Base-by-base conservation (phyloP, 2,888 invertebrate genomes). In the Pachycephus smyrnensis region DNA sequence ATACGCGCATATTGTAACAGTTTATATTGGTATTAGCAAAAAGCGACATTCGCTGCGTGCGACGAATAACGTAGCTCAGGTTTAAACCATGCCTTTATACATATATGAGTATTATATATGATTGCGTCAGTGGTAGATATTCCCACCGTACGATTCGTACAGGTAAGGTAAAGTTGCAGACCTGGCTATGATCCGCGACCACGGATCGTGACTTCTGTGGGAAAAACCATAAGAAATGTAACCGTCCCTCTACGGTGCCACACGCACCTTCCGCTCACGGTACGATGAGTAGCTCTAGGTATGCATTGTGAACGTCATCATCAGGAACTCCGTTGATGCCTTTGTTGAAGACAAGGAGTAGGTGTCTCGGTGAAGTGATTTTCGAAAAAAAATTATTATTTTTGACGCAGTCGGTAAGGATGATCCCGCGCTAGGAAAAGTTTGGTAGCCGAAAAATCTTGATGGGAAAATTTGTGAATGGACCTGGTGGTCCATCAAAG, bases 151-250 rank as follows among this genome's bases (percentile, higher is more conserved):
- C 89, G 88, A 89, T 90, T 90, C 87, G 87, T 87, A 80, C 77
- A 83, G 80, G 84, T 84, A 84, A 55, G 55, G 55, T 55, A 55
- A 40, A 55, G 55, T 82, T 83, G 83, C 82, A 84, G 86, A 86
- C 85, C 85, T 86, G 86, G 88, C 88, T 90, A 90, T 91, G 90
- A 90, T 90, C 88, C 89, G 90, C 89, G 90, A 90, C 90, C 90
- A 87, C 90, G 88, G 89, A 91, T 91, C 90, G 89, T 90, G 90
- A 91, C 91, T 91, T 88, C 88, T 91, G 91, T 91, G 91, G 91
- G 91, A 91, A 55, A 55, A 91, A 90, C 88, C 88, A 86, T 86
- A 88, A 90, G 89, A 84, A 88, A 87, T 87, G 87, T 89, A 87
- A 89, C 89, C 88, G 87, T 87, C 55, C 55, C 55, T 55, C 55